Base-by-base conservation (phyloP, 1,140 invertebrate genomes). In the Drosophila biarmipes region DNA sequence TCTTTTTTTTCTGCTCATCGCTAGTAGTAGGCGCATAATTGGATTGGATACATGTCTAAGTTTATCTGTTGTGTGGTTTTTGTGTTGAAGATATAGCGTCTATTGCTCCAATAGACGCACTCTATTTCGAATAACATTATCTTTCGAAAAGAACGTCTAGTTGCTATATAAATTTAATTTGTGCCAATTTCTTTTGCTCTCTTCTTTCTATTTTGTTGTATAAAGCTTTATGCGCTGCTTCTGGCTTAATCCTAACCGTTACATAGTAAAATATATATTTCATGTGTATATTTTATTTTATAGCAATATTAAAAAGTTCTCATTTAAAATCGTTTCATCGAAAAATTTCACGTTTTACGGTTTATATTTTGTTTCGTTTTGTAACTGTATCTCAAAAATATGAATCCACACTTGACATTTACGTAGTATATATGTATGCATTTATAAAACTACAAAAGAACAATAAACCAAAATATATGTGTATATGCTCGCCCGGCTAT, bases 391-490 rank as follows among this genome's bases (percentile, higher is more conserved):
- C 84, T 87, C 82, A 86, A 86, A 86, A 86, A 86, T 86, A 87
- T 78, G 63, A 78, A 75, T 78, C 40, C 31, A 63, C 72, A 85
- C 80, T 73, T 84, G 62, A 84, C 71, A 72, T 72, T 72, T 49
- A 58, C 52, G 34, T 69, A 78, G 31, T 75, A 61, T 46, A 17
- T 48, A 66, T 48, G 48, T 71, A 72, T 64, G 66, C 56, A 45
- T 73, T 78, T 82, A 87, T 79, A 87, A 89, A 87, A 89, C 75
- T 86, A 86, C 82, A 86, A 87, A 75, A 74, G 56, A 81, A 81
- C 64, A 78, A 61, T 62, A 58, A 85, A 64, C 63, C 81, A 86
- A 81, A 79, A 63, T 51, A 78, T 67, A 71, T 63, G 43, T 77
- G 40, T 29, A 58, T 46, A 67, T 67, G 61, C 61, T 79, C 64